Conservation (phyloP, 2,113 vertebrate genomes). For the Oryzias melastigma region DNA sequence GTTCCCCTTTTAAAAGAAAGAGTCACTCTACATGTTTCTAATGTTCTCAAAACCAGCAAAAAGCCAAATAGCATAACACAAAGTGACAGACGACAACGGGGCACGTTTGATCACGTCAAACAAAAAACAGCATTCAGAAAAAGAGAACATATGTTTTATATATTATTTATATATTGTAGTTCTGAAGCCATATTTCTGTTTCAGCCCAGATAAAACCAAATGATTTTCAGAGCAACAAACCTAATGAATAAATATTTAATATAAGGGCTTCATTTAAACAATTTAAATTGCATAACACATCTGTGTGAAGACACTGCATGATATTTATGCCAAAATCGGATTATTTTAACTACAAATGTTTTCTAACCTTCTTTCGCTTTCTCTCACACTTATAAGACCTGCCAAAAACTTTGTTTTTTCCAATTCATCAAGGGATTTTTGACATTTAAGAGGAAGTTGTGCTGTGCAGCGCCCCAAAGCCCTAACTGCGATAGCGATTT, state of each 20-base stretch:
- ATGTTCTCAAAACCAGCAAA: background rate
- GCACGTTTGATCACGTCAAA: too few relatives aligned
- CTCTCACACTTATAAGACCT: background rate
- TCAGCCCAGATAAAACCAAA: conserved; percentile 19
- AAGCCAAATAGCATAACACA: conserved; percentile 5
- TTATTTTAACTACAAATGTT: background rate
- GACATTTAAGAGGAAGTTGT: conserved; percentile 28
- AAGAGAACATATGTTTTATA: too few relatives aligned
- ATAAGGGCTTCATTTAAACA: too few relatives aligned
- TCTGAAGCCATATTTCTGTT: background rate
- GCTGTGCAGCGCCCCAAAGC: background rate
- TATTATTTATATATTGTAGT: too few relatives aligned
- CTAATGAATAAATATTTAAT: background rate
- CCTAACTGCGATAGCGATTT: background rate
- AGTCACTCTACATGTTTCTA: background rate
- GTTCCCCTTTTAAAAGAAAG: background rate
- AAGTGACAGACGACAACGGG: conserved; percentile 16
- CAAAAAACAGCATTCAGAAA: too few relatives aligned
- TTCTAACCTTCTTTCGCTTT: background rate
- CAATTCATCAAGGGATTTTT: background rate
- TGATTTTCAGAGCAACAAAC: background rate
- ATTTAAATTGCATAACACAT: background rate
- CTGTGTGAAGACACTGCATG: too few relatives aligned
- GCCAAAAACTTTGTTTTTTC: conserved; percentile 10
- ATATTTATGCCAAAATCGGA: background rate